phyloP scores from a whole-genome alignment of 2,113 vertebrate genomes.

The Halichoeres trimaculatus region DNA sequence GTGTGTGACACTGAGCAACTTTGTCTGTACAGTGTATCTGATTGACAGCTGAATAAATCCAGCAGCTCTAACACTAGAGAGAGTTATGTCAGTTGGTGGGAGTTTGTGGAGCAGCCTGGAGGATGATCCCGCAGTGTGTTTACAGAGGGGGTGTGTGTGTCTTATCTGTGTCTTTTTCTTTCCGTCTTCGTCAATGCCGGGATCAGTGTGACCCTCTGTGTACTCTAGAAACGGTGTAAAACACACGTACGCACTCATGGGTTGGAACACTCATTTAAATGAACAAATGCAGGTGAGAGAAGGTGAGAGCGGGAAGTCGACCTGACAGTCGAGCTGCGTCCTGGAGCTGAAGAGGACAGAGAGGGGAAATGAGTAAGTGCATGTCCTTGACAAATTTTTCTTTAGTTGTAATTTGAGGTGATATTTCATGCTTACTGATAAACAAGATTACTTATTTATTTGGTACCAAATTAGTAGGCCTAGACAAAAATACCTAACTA shows the following conservation, averaged over 20 bases:
- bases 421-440: too few relatives aligned
- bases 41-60: not conserved
- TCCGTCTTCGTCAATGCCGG: not conserved
- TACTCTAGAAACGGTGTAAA: not conserved
- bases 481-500: too few relatives aligned
- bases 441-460: too few relatives aligned
- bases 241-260: not conserved
- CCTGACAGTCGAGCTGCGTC: not conserved
- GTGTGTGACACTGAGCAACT: too few relatives aligned
- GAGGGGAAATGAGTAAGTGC: not conserved
- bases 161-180: not conserved
- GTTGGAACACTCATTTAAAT: not conserved
- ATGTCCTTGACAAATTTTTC: not conserved
- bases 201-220: not conserved
- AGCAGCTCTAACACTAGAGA: not conserved
- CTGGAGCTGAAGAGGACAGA: not conserved
- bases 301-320: not conserved
- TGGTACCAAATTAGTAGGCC: too few relatives aligned
- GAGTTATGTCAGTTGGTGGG: not conserved
- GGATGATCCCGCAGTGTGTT: conserved; percentile 24
- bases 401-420: not conserved
- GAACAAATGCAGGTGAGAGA: not conserved
- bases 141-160: conserved; percentile 40
- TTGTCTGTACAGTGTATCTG: not conserved
- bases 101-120: not conserved